Evolutionary conservation across 1,140 invertebrate genomes (phyloP).

Genomic region (Ruditapes philippinarum): DNA sequence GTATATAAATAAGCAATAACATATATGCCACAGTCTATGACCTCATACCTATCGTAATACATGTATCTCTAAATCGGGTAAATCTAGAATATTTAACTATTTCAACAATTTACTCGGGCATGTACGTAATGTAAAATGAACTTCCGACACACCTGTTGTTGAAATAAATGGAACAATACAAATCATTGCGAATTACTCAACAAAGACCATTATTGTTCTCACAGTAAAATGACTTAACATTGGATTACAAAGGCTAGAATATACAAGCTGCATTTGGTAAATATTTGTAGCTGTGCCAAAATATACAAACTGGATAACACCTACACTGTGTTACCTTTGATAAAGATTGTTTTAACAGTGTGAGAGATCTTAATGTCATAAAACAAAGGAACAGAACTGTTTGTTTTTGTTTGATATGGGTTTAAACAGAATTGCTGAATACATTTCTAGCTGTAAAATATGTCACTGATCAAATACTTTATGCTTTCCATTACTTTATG

Average conservation of each 20-base stretch:
- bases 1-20: too few species aligned
- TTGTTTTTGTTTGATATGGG: too few species aligned
- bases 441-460: too few species aligned
- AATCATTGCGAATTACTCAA: slow-evolving; percentile 38
- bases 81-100: not conserved
- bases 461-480: too few species aligned
- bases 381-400: too few species aligned
- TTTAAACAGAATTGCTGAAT: too few species aligned
- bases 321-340: slow-evolving; percentile 1
- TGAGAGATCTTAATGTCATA: not conserved
- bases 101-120: not conserved
- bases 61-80: too few species aligned
- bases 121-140: not conserved
- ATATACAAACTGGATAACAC: slow-evolving; percentile 16
- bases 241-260: slow-evolving; percentile 41
- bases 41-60: too few species aligned
- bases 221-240: not conserved
- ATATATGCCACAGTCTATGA: too few species aligned
- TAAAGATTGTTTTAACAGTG: not conserved
- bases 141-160: not conserved
- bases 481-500: too few species aligned
- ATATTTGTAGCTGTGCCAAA: slow-evolving; percentile 55
- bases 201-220: slow-evolving; percentile 26
- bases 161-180: not conserved
- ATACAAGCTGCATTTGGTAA: slow-evolving; percentile 24